Evolutionary conservation across 1,140 invertebrate species (phyloP), one percentile per base, ranked within the genome.

Genomic region (Dinoponera quadriceps): DNA sequence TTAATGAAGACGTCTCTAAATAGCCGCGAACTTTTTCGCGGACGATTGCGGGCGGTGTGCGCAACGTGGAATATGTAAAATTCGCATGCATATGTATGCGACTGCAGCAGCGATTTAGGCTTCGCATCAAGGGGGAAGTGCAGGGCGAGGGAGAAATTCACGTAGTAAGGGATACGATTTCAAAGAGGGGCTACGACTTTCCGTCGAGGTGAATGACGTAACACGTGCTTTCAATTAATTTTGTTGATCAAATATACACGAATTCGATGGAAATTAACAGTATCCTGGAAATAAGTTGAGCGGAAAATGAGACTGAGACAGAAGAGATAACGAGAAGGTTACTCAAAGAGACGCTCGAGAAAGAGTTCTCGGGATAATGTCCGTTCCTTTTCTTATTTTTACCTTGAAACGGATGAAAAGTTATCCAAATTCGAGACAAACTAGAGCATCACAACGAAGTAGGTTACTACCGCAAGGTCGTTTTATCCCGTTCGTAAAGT

Each of bases 61-160:
- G 57, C 48, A 68, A 87, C 82, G 83, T 87, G 82, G 86, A 86
- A 89, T 89, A 82, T 82, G 87, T 86, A 75, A 87, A 87, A 66
- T 69, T 16, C 62, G 25, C 80, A 87, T 87, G 82, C 85, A 88
- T 87, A 88, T 87, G 83, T 55, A 88, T 86, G 71, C 59, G 44
- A 57, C 54, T 7, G 51, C 33, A 33, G 54, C 49, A 55, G 4
- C 54, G 33, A 69, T 51, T 68, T 68, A 68, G 44, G 22, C 44
- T 27, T 29, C n/a, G 29, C 2, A 69, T 69, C 54, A 25, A 38
- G 38, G 20, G 29, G 44, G 22, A 55, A 74, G 25, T 74, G 22
- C 14, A 14, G n/a, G 60, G 2, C 5, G 33, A 60, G 5, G 33
- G 16, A 73, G 9, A 48, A 75, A 38, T 71, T 33, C 54, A 29